Percentiles rank a stretch among this genome's conserved stretches.
phyloP scores from a whole-genome alignment of 2,888 invertebrate species.

The Linnaemya vulpina region DNA sequence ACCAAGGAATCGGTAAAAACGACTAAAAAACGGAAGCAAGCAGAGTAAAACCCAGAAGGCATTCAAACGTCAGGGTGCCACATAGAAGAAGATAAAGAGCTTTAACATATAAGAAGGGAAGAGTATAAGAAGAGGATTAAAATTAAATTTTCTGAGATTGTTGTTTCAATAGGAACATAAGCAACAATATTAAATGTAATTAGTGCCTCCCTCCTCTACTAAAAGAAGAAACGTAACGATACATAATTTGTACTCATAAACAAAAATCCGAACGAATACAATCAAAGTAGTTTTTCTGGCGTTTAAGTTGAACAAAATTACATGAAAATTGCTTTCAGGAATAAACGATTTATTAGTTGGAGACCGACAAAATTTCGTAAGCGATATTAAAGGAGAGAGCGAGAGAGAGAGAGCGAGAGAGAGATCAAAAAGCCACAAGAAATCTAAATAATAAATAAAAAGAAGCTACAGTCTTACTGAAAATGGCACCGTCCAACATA shows the following conservation, averaged over 20 bases:
- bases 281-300: conserved; percentile 57
- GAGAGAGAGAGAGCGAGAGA: too few species aligned
- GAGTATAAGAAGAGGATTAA: conserved; percentile 43
- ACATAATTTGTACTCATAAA: conserved; percentile 45
- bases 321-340: conserved; percentile 41
- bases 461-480: conserved; percentile 9
- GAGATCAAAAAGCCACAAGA: not conserved
- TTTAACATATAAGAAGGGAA: conserved; percentile 10
- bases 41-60: conserved; percentile 38
- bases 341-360: conserved; percentile 24
- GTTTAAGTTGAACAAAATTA: conserved; percentile 37
- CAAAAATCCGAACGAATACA: conserved; percentile 46
- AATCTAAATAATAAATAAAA: conserved; percentile 6
- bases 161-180: conserved; percentile 62
- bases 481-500: conserved; percentile 63
- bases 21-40: conserved; percentile 45
- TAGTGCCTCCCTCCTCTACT: conserved; percentile 71
- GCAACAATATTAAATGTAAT: conserved; percentile 68
- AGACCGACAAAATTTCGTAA: not conserved
- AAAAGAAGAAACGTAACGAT: conserved; percentile 51
- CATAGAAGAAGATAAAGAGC: not conserved
- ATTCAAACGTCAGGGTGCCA: conserved; percentile 3
- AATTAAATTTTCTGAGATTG: conserved; percentile 54
- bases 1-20: conserved; percentile 48
- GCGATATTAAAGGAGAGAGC: not conserved